phyloP scores from a whole-genome alignment of 2,113 vertebrate genomes.

The Laterallus jamaicensis region DNA sequence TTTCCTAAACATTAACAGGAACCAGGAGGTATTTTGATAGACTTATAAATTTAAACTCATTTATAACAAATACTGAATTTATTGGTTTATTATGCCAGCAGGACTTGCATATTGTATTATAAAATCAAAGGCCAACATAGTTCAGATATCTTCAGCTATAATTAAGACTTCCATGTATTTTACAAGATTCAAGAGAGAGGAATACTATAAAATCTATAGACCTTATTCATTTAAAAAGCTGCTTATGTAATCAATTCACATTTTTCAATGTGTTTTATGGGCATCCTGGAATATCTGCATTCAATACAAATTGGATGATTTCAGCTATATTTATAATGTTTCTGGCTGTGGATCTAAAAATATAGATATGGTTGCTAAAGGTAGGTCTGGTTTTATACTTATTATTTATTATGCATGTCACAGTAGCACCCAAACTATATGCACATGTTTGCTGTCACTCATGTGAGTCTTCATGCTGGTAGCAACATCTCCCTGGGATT shows the following conservation, averaged over 20 bases:
- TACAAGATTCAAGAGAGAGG: conserved; percentile 57
- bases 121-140: conserved; percentile 82
- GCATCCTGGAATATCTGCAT: conserved; percentile 44
- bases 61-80: conserved; percentile 79
- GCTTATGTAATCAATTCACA: conserved; percentile 59
- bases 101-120: conserved; percentile 77
- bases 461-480: neutral
- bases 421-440: neutral
- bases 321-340: neutral
- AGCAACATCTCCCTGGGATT: neutral
- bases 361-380: conserved; percentile 4
- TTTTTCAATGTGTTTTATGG: conserved; percentile 57
- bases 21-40: conserved; percentile 80
- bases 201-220: conserved; percentile 16
- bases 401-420: neutral
- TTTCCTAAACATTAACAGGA: conserved; percentile 78
- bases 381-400: neutral
- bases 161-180: conserved; percentile 74
- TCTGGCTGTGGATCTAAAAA: neutral
- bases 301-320: conserved; percentile 3
- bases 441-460: neutral
- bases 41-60: conserved; percentile 79
- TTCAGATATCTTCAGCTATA: conserved; percentile 77
- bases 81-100: conserved; percentile 77
- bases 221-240: conserved; percentile 63